Base-by-base conservation (phyloP, 2,113 vertebrate genomes). In the Cyprinodon tularosa region DNA sequence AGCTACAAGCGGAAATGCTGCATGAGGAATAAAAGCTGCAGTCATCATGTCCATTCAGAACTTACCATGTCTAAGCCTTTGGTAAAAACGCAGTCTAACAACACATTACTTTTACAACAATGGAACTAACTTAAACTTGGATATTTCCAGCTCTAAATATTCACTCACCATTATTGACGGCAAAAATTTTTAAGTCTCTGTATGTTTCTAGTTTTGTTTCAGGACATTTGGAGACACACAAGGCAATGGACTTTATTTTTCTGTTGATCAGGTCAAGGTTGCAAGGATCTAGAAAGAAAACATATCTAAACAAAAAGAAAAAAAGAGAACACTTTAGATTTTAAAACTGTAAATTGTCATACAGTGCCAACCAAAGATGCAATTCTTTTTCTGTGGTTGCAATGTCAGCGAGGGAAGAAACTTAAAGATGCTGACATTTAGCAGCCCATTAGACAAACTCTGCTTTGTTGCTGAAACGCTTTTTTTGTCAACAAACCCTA, bases 211-310 rank as follows among this genome's bases (percentile, higher is more conserved):
- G 82, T 61, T 97, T 94, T 70, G 92, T 82, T 4, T 86, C 67
- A 9, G 98, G 98, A 68, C 98, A 99, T 77, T 94, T 93, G 62
- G 95, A 94, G 45, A 99, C 97, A 74, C 98, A 99, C 73, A 99
- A 90, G 17, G 97, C 96, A 40, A 98, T 72, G 38, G 97, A 99
- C 71, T 95, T 96, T 85, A 99, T 95, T 91, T 92, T 99, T 90
- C 95, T 93, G 67, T 95, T 92, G 70, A 96, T 88, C 48, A 97
- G 7, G 87, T 99, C 97, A 69, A 99, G 92, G 77, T 97, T 98
- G 92, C 98, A 99, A 53, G 98, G 98, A 60, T 99, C 96, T 89
- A 99, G 90, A 91, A 99, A 99, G 93, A 99, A 99, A 12, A 99
- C 97, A 90, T 95, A 98, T 92, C 98, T 99, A 89, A 44, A 60